Base-by-base conservation (phyloP, 2,888 invertebrate genomes). In the Phyllotreta striolata region DNA sequence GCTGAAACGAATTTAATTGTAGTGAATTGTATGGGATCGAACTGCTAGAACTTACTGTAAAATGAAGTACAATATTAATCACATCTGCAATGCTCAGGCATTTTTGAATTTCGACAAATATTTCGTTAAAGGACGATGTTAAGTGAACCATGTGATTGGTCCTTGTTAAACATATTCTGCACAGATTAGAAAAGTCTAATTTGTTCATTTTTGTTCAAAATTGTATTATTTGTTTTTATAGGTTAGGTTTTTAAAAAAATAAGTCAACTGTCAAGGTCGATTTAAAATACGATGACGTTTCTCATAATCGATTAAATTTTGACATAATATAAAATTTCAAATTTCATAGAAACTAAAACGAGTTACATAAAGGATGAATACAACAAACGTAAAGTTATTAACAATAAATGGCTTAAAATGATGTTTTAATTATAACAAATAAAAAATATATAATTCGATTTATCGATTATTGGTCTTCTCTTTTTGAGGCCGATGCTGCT, bases 161-260 rank as follows among this genome's bases (percentile, higher is more conserved):
- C 56, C 56, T 49, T 7, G 58, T 62, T 51, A 67, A 52, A 62
- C 67, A 67, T 59, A 67, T 59, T 44, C 67, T 39, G 39, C 67
- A 67, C 24, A 64, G 60, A 52, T 39, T 38, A 34, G 8, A 41
- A 12, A 52, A 52, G 9, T 52, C 38, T 38, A 38, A 3, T 13
- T n/a, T 12, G 39, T 34, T 38, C 52, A 52, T 52, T 38, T 49
- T 49, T 6, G 35, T 37, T 3, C 1, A 24, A 24, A 24, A 24
- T 24, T 24, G 24, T 24, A 24, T 24, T 3, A 24, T 24, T 24
- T 24, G 24, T 24, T 24, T 24, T 24, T 24, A 4, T 24, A 24
- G 24, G 24, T 24, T 24, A 24, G 1, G 24, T 24, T 24, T 24
- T 24, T 24, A 24, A 24, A 24, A n/a, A n/a, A n/a, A n/a, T n/a